Percentiles rank a stretch among this genome's conserved stretches.
These are phyloP conservation scores for Apotomis capreana DNA, from an alignment of 2,888 invertebrate genomes.

Conservation along the genomic window DNA sequence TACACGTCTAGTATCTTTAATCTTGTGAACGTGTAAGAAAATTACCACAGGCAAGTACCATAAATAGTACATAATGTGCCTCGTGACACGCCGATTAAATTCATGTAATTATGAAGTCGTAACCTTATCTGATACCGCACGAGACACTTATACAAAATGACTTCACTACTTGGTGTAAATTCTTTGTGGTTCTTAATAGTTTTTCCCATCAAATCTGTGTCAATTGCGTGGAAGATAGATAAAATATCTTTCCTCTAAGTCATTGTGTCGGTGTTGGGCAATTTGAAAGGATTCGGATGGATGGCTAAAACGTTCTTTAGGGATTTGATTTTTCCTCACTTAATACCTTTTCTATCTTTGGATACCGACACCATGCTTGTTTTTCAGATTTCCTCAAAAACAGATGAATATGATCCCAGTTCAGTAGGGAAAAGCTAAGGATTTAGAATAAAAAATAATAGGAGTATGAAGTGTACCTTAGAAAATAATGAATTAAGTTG, in stretches of 20 bases:
- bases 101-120: conserved; percentile 26
- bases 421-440: no score
- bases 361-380: no score
- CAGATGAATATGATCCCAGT: no score
- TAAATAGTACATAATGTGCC: conserved; percentile 12
- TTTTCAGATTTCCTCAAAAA: no score
- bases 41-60: conserved; percentile 6
- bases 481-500: conserved; percentile 93
- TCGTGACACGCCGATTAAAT: conserved; percentile 31
- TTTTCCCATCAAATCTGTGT: conserved; percentile 22
- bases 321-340: neutral
- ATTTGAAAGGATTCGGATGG: neutral
- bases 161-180: conserved; percentile 30
- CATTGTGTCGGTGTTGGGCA: conserved; percentile 2
- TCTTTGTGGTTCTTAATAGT: conserved; percentile 30
- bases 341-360: neutral
- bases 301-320: neutral
- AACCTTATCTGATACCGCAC: conserved; percentile 32
- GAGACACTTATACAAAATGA: conserved; percentile 34
- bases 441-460: neutral
- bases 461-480: conserved; percentile 82
- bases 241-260: conserved; percentile 25
- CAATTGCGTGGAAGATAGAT: conserved; percentile 3
- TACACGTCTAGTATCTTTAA: no score
- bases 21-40: conserved; percentile 7